Conservation (phyloP, 53 echinoderm and acorn worm genomes). For the Glandiceps talaboti region DNA sequence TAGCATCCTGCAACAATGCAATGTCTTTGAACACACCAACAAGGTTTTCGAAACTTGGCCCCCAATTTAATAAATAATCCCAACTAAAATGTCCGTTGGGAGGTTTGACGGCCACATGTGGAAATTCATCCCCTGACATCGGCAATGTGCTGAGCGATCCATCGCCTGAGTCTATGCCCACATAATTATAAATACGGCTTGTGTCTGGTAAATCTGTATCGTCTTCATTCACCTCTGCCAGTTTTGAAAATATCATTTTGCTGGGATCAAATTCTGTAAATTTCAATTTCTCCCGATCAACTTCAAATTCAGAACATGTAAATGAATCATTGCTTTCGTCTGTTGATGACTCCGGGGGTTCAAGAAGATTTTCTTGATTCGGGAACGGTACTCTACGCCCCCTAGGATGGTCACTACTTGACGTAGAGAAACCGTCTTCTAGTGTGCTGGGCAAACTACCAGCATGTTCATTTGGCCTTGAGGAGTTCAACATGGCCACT, state of each 20-base stretch:
- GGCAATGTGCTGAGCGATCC: constrained; percentile 84
- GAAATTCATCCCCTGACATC: constrained; percentile 82
- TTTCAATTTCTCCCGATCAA: constrained; percentile 37
- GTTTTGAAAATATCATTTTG: constrained; percentile 44
- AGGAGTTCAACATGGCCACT: constrained; percentile 70
- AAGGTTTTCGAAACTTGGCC: constrained; percentile 66
- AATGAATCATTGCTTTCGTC: constrained; percentile 93
- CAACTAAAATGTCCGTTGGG: constrained; percentile 57
- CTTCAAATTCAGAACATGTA: constrained; percentile 88
- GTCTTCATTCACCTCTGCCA: constrained; percentile 58
- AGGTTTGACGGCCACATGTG: constrained; percentile 18
- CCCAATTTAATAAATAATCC: constrained; percentile 88
- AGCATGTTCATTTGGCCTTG: constrained; percentile 71
- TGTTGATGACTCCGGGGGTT: constrained; percentile 69
- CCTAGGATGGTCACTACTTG: constrained; percentile 18
- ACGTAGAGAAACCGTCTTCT: constrained; percentile 74
- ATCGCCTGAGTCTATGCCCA: constrained; percentile 49
- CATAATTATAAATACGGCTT: constrained; percentile 34
- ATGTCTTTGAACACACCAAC: constrained; percentile 86
- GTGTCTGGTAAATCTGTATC: constrained; percentile 40
- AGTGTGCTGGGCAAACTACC: constrained; percentile 93
- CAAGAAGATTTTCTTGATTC: constrained; percentile 21
- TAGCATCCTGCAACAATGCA: constrained; percentile 59
- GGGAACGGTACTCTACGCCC: constrained; percentile 21
- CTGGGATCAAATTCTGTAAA: constrained; percentile 34